Conservation (phyloP, 1,140 invertebrate species). For the Orius laevigatus region DNA sequence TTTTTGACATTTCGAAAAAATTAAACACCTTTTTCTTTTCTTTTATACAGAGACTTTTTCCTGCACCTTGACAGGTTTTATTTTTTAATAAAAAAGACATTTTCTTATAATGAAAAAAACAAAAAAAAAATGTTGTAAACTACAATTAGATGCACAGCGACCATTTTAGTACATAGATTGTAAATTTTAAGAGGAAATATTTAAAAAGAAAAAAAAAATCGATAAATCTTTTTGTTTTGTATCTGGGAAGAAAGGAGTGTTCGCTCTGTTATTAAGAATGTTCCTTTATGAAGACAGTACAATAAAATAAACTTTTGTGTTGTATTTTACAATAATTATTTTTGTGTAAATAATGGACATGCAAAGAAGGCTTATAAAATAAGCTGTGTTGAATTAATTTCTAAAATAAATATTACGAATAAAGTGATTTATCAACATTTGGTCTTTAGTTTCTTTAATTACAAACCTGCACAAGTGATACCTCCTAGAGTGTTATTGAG, state of each 20-base stretch:
- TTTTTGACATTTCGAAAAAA: slow-evolving; percentile 1
- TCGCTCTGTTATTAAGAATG: too few relatives aligned
- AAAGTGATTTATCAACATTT: too few relatives aligned
- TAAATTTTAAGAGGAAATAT: slow-evolving; percentile 7
- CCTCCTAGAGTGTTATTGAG: too few relatives aligned
- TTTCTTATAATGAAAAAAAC: neutral
- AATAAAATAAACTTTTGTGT: too few relatives aligned
- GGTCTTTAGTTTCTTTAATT: too few relatives aligned
- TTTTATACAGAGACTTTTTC: slow-evolving; percentile 7
- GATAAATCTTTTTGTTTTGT: neutral
- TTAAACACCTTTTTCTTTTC: neutral
- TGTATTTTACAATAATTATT: too few relatives aligned
- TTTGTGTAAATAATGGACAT: too few relatives aligned
- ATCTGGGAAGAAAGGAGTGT: neutral
- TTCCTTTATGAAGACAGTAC: too few relatives aligned
- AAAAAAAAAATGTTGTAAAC: neutral
- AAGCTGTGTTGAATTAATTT: too few relatives aligned
- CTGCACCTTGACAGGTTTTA: slow-evolving; percentile 9
- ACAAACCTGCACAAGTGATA: too few relatives aligned
- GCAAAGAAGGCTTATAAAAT: too few relatives aligned
- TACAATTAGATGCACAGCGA: slow-evolving; percentile 7
- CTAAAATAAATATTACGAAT: too few relatives aligned
- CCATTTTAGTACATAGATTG: slow-evolving; percentile 10
- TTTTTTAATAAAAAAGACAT: neutral
- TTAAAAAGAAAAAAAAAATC: slow-evolving; percentile 4